Evolutionary conservation across 1,140 invertebrate species (phyloP), one percentile per base, ranked within the genome.

Genomic region (Achroia grisella): DNA sequence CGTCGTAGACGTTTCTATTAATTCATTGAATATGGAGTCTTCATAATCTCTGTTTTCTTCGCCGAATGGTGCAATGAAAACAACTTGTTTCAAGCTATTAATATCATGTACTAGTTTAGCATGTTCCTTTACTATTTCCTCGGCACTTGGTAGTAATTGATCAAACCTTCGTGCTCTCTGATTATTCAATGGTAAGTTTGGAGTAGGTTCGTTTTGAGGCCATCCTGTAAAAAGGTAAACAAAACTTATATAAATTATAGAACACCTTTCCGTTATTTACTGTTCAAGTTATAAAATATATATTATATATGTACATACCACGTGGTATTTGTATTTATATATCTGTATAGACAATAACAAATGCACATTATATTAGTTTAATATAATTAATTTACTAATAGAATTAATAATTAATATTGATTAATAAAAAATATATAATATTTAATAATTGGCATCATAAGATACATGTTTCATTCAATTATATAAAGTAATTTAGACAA

Each of bases 101-200:
- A 84, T 84, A 44, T 84, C 80, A 39, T 78, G 77, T 0, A 84
- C 80, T 6, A 84, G 47, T 54, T 81, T 84, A 0, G 80, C 77
- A 32, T 84, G 80, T 15, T 84, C 80, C 15, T 80, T 84, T 9
- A 80, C 50, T 8, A 81, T 68, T n/a, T 81, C 77, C n/a, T 73
- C 63, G 1, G 54, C 48, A 11, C 62, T 63, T 1, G 61, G 60
- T 6, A 65, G 39, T n/a, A 64, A 32, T 3, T 52, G 35, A 39
- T 78, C 74, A 6, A 68, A 39, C 10, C 68, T 55, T 10, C 74
- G 62, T 8, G 58, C 42, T 14, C 46, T 27, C 29, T 47, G 17
- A 28, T 47, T 50, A 10, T 46, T 37, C 2, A 56, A 31, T 23
- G 44, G 35, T 5, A 48, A 32, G 11, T 46, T 29, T n/a, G 31